A percentile compares a stretch with the other conserved stretches of the same genome.
Conservation (phyloP, 2,797 vertebrate species). For the Cyclopterus lumpus region DNA sequence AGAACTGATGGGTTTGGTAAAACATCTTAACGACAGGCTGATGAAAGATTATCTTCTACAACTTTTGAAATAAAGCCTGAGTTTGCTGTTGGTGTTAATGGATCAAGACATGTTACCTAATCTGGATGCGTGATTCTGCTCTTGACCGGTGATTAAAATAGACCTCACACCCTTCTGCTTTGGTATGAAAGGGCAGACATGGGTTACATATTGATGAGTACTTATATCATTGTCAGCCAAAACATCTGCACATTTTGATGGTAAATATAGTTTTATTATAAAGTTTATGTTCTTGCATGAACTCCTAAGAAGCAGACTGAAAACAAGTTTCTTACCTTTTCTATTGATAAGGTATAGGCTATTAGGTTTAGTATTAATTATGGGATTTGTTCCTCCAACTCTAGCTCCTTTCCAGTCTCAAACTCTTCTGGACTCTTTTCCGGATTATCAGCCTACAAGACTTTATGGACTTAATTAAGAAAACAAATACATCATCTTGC, state of each 20-base stretch:
- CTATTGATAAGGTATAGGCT: no score
- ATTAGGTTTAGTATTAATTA: no score
- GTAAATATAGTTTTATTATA: neutral
- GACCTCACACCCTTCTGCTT: neutral
- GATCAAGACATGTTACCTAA: slow-evolving; percentile 12
- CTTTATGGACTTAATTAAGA: no score
- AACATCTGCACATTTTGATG: neutral
- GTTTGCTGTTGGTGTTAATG: neutral
- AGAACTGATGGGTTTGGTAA: neutral
- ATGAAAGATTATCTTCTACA: neutral
- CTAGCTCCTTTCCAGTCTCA: no score
- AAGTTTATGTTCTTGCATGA: slow-evolving; percentile 1
- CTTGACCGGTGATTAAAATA: slow-evolving; percentile 6
- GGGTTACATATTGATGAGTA: neutral
- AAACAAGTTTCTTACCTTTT: neutral
- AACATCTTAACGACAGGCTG: neutral
- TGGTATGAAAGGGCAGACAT: neutral
- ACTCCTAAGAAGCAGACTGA: neutral
- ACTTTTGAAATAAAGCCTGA: neutral
- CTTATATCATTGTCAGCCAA: neutral
- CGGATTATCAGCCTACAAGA: no score
- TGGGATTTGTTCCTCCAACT: no score
- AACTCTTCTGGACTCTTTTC: no score
- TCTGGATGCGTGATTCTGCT: slow-evolving; percentile 6
- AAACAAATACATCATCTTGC: no score